phyloP scores from a whole-genome alignment of 2,113 vertebrate genomes.

The Alosa alosa region DNA sequence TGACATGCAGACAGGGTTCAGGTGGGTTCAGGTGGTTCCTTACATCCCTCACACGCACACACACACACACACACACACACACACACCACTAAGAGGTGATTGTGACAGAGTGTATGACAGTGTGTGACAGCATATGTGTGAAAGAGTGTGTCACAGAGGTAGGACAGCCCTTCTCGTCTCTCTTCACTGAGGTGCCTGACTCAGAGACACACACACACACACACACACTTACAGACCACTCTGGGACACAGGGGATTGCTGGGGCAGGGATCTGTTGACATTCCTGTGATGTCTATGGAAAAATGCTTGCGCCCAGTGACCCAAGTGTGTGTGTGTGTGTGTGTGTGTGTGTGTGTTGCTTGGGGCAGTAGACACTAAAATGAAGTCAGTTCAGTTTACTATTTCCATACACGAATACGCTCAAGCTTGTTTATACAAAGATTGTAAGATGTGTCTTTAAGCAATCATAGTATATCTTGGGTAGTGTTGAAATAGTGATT shows the following conservation, averaged over 20 bases:
- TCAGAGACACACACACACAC: not conserved
- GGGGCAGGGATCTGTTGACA: constrained; percentile 20
- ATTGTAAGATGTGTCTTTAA: too few species aligned
- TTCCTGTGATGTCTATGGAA: constrained; percentile 26
- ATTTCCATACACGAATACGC: not conserved
- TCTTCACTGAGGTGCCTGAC: not conserved
- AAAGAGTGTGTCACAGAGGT: constrained; percentile 1
- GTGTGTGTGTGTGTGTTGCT: constrained; percentile 30
- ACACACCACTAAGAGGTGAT: not conserved
- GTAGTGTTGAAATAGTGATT: too few species aligned
- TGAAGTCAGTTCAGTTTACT: not conserved
- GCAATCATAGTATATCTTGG: not conserved
- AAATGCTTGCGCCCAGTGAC: constrained; percentile 12
- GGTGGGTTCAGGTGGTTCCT: not conserved
- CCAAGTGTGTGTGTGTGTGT: not conserved
- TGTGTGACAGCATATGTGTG: constrained; percentile 12
- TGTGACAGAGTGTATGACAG: not conserved
- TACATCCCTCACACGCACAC: not conserved
- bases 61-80: not conserved
- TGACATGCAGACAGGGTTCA: constrained; percentile 13
- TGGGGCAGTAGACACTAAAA: not conserved
- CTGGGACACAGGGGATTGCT: constrained; percentile 10
- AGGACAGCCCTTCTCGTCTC: constrained; percentile 3
- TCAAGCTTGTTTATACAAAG: not conserved
- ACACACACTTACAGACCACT: not conserved